Conservation (phyloP, 1,140 invertebrate species). For the Scaptomyza montana region DNA sequence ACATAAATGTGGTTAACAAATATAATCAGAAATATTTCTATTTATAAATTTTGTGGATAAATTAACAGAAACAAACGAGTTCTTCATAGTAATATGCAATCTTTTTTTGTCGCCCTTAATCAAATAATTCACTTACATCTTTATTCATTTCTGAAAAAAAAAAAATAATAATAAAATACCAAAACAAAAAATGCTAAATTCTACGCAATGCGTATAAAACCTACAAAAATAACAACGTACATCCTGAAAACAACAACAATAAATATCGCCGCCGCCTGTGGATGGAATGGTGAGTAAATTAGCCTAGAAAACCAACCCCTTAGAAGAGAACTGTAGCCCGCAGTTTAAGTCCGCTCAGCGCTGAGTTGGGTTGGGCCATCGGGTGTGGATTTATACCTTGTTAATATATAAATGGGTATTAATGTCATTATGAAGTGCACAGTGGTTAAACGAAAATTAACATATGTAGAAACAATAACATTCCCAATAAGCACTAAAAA, state of each 20-base stretch:
- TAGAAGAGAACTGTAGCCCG: background rate
- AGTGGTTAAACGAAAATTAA: background rate
- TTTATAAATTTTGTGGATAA: background rate
- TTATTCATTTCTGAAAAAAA: too few species aligned
- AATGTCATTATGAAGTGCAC: too few species aligned
- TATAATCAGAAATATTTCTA: slow-evolving; percentile 3
- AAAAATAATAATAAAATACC: background rate
- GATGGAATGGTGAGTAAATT: slow-evolving; percentile 39
- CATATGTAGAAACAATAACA: background rate
- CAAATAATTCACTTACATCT: too few species aligned
- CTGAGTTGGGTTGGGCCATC: slow-evolving; percentile 15
- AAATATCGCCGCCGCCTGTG: slow-evolving; percentile 21
- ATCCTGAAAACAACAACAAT: slow-evolving; percentile 25
- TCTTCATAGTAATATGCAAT: background rate
- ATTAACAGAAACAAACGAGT: background rate
- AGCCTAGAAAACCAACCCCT: slow-evolving; percentile 38
- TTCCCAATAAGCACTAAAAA: too few species aligned
- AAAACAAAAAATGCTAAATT: slow-evolving; percentile 18
- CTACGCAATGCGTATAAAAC: slow-evolving; percentile 14
- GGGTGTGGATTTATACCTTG: slow-evolving; percentile 16
- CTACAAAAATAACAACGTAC: slow-evolving; percentile 34
- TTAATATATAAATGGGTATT: too few species aligned
- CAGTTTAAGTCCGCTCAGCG: background rate
- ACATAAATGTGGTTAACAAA: background rate
- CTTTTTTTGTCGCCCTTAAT: background rate